Evolutionary conservation across 2,888 invertebrate genomes (phyloP).

Genomic region (Cinara cedri): DNA sequence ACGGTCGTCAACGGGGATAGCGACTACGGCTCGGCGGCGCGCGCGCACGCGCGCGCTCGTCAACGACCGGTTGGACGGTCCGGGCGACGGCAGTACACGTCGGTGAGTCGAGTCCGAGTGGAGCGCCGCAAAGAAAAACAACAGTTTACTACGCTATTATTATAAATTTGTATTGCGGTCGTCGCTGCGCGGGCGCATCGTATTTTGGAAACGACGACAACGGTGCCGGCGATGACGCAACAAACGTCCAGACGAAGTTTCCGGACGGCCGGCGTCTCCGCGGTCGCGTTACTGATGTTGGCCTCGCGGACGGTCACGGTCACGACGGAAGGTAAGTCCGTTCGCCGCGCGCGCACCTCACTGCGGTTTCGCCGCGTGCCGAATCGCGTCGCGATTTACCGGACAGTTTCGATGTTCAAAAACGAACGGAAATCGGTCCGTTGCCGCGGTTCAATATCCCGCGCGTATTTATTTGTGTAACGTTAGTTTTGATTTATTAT

Average conservation of each 20-base stretch:
- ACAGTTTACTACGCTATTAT: no score
- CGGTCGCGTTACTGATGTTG: slow-evolving; percentile 19
- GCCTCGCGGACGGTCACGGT: slow-evolving; percentile 13
- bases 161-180: background rate
- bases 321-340: slow-evolving; percentile 31
- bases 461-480: no score
- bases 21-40: background rate
- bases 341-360: background rate
- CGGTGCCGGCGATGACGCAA: slow-evolving; percentile 29
- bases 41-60: no score
- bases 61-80: background rate
- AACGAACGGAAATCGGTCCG: no score
- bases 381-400: no score
- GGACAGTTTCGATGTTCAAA: no score
- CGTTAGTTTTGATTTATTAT: no score
- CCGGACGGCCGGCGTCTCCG: background rate
- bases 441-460: no score
- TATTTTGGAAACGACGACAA: background rate
- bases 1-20: background rate
- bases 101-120: background rate
- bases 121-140: no score
- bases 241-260: slow-evolving; percentile 8
- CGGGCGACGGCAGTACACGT: background rate
- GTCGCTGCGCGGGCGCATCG: background rate
- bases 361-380: no score